Evolutionary conservation across 1,140 invertebrate species (phyloP).

Genomic region (Ladona fulva): DNA sequence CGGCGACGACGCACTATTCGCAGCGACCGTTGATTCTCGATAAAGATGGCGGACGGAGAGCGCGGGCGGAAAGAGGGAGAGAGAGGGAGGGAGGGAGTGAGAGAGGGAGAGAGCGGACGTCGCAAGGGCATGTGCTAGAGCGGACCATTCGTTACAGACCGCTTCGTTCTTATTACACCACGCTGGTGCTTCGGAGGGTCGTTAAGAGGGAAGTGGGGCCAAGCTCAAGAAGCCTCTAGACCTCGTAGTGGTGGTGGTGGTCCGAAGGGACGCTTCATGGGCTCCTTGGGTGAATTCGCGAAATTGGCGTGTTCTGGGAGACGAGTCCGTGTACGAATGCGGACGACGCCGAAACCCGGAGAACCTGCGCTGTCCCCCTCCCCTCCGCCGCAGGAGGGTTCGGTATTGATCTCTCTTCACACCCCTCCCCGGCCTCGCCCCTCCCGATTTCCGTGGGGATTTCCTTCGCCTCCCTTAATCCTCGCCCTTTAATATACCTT

Average conservation of each 20-base stretch:
- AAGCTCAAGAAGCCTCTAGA: too few species aligned
- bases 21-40: not conserved
- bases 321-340: not conserved
- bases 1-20: not conserved
- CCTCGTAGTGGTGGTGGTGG: not conserved
- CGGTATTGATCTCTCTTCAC: not conserved
- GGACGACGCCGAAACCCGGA: not conserved
- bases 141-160: not conserved
- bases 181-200: too few species aligned
- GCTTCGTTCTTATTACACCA: too few species aligned
- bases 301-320: too few species aligned
- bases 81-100: not conserved
- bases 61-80: not conserved
- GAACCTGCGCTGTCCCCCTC: not conserved
- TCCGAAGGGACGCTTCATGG: not conserved
- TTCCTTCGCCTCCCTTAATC: not conserved
- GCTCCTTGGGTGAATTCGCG: too few species aligned
- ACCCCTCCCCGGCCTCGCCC: not conserved
- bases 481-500: not conserved
- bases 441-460: conserved; percentile 6
- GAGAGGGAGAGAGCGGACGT: not conserved
- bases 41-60: not conserved
- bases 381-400: not conserved
- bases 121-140: not conserved
- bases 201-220: too few species aligned